A percentile compares a stretch with the other conserved stretches of the same genome.
Conservation (phyloP, 2,797 vertebrate species). For the Brachyalestes nurse region DNA sequence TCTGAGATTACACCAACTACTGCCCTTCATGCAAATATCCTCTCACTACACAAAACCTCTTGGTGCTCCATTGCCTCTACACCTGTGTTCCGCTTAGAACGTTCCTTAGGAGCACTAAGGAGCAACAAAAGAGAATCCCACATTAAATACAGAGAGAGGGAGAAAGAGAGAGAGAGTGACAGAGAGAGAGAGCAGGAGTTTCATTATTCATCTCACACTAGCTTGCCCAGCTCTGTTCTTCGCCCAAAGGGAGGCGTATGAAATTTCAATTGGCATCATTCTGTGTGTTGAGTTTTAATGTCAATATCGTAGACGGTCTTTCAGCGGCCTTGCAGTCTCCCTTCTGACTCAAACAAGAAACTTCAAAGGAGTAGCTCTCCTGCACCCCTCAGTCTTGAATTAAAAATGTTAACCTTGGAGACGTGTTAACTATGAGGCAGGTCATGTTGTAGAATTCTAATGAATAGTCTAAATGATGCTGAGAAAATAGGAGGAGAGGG, state of each 20-base stretch:
- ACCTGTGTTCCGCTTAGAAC: conserved; percentile 68
- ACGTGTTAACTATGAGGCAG: conserved; percentile 76
- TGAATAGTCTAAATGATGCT: conserved; percentile 69
- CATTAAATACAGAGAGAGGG: conserved; percentile 72
- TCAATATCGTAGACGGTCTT: conserved; percentile 81
- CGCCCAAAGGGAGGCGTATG: conserved; percentile 78
- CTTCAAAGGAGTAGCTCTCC: conserved; percentile 81
- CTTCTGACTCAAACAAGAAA: conserved; percentile 80
- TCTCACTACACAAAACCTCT: conserved; percentile 51
- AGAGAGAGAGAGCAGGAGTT: conserved; percentile 53
- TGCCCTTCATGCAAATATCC: conserved; percentile 61
- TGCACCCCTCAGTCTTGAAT: conserved; percentile 81
- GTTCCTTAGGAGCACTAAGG: conserved; percentile 65
- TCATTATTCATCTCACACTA: conserved; percentile 84
- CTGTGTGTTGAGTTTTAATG: conserved; percentile 85
- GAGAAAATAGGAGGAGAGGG: conserved; percentile 47
- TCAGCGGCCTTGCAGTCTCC: conserved; percentile 77
- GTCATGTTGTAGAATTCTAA: conserved; percentile 75
- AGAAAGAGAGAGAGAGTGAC: conserved; percentile 19
- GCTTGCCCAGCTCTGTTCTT: conserved; percentile 76
- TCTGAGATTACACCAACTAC: conserved; percentile 13
- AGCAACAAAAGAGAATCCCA: conserved; percentile 79
- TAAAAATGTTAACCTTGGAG: conserved; percentile 86
- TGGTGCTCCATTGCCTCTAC: conserved; percentile 66
- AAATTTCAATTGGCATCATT: conserved; percentile 86